Evolutionary conservation across 2,888 invertebrate genomes (phyloP).

Genomic region (Torymus tubicola): DNA sequence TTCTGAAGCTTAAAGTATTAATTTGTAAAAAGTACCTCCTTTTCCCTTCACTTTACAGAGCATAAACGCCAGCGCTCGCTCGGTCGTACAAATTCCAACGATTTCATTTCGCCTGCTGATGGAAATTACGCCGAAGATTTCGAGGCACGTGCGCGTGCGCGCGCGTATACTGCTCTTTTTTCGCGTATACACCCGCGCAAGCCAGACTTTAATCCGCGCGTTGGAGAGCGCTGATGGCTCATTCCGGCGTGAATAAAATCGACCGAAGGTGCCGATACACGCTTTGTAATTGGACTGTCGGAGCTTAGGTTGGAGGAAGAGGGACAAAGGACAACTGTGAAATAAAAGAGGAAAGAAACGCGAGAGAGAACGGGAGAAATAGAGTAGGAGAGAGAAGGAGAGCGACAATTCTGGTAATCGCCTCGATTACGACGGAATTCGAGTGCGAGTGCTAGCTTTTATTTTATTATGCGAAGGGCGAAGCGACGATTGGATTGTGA

Average conservation of each 20-base stretch:
- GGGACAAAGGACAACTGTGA: not conserved
- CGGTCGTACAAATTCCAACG: slow-evolving; percentile 51
- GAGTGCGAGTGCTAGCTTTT: slow-evolving; percentile 40
- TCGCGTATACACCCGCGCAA: not conserved
- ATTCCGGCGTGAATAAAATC: slow-evolving; percentile 53
- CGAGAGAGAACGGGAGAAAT: slow-evolving; percentile 32
- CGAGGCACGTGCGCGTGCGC: not conserved
- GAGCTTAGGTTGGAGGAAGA: slow-evolving; percentile 33
- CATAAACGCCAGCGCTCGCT: slow-evolving; percentile 13
- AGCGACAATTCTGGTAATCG: slow-evolving; percentile 57
- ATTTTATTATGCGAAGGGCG: slow-evolving; percentile 56
- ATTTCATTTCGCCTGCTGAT: slow-evolving; percentile 51
- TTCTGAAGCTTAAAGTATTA: not conserved
- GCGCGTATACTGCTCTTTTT: slow-evolving; percentile 19
- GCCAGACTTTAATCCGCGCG: slow-evolving; percentile 26
- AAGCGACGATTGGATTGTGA: slow-evolving; percentile 56
- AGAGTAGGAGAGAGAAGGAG: slow-evolving; percentile 46
- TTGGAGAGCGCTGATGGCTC: slow-evolving; percentile 21
- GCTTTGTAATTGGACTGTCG: slow-evolving; percentile 48
- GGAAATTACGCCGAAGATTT: slow-evolving; percentile 32
- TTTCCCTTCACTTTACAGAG: not conserved
- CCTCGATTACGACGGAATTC: slow-evolving; percentile 55
- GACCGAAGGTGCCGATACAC: slow-evolving; percentile 50
- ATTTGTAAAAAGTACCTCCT: not conserved
- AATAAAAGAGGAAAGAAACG: slow-evolving; percentile 42